These are phyloP conservation scores for Acropora tenuis DNA, from an alignment of 64 coral and sea anemone genomes.

Conservation along the genomic window DNA sequence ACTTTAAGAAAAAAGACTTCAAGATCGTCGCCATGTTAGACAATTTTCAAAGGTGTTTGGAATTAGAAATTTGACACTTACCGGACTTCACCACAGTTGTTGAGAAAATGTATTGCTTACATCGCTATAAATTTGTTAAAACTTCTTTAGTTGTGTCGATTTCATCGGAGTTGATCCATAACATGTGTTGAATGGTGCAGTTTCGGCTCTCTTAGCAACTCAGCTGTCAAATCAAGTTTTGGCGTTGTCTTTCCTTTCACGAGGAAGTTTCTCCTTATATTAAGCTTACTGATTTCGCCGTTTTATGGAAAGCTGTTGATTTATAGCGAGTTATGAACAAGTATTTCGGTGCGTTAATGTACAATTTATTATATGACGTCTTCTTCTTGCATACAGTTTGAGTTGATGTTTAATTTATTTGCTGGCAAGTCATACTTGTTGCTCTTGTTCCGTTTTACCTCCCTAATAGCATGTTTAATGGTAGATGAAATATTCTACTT, in stretches of 20 bases:
- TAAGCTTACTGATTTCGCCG: not conserved
- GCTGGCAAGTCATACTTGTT: not conserved
- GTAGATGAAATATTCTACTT: not conserved
- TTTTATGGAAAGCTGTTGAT: conserved; percentile 8
- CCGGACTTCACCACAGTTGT: no score
- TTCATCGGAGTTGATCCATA: not conserved
- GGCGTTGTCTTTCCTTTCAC: not conserved
- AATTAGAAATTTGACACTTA: not conserved
- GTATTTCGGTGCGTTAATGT: not conserved
- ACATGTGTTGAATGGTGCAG: not conserved
- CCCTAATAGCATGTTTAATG: not conserved
- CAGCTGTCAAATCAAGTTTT: not conserved
- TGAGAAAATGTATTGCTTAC: not conserved
- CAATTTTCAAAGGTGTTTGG: not conserved
- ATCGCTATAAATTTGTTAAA: not conserved
- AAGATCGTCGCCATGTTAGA: not conserved
- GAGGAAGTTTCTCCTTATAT: not conserved
- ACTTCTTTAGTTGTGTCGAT: not conserved
- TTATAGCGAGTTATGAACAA: not conserved
- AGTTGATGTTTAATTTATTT: not conserved
- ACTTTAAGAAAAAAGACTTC: not conserved
- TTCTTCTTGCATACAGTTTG: not conserved
- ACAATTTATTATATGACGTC: not conserved
- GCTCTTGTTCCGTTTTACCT: not conserved
- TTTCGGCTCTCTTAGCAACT: not conserved